Percentiles rank a stretch among this genome's conserved stretches.
Conservation (phyloP, 2,797 vertebrate genomes). For the Potorous gilbertii region DNA sequence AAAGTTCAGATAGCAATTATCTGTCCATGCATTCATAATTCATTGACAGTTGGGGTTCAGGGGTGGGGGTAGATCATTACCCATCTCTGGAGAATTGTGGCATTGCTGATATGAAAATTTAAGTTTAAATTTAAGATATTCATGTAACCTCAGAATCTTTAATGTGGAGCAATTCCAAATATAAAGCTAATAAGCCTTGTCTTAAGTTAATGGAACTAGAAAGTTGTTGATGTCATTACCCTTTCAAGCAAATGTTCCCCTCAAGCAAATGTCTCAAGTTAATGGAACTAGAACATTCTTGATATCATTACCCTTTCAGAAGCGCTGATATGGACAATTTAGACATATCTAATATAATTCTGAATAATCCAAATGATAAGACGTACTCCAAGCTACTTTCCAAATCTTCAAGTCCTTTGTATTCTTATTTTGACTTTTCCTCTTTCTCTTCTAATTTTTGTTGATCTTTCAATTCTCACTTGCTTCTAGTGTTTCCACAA, state of each 20-base stretch:
- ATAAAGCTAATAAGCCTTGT: background rate
- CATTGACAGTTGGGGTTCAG: background rate
- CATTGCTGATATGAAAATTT: background rate
- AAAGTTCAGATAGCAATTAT: background rate
- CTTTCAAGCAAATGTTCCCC: background rate
- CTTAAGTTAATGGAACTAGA: background rate
- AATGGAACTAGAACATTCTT: background rate
- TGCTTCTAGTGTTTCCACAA: background rate
- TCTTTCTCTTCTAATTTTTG: constrained; percentile 38
- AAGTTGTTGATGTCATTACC: background rate
- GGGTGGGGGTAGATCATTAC: background rate
- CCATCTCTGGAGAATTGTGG: background rate
- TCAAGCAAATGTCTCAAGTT: too few species aligned
- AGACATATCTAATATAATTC: background rate
- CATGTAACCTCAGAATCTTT: background rate
- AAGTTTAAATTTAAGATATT: constrained; percentile 14
- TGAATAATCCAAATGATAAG: background rate
- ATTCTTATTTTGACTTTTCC: background rate
- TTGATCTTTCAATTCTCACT: background rate
- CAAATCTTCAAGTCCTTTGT: background rate
- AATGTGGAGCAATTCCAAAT: background rate
- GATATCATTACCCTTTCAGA: background rate
- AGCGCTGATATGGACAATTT: background rate
- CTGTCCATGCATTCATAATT: background rate
- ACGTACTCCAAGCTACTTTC: background rate